phyloP scores from a whole-genome alignment of 2,113 vertebrate genomes.

The Empidonax traillii region DNA sequence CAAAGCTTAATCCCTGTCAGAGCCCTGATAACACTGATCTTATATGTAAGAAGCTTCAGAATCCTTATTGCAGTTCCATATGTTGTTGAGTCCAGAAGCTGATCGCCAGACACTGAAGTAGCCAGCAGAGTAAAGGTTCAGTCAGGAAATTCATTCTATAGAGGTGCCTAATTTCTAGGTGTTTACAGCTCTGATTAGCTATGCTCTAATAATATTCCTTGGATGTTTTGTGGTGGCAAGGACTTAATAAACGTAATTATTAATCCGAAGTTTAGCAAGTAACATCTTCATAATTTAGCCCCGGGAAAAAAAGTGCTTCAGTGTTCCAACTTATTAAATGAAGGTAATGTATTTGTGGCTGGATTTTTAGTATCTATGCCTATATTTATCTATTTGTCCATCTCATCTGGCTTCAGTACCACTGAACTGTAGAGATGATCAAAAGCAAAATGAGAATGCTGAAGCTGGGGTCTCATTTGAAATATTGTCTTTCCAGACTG shows the following conservation, averaged over 20 bases:
- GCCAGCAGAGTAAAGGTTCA: neutral
- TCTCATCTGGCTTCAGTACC: constrained; percentile 9
- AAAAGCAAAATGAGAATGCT: constrained; percentile 7
- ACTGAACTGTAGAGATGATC: neutral
- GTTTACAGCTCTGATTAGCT: neutral
- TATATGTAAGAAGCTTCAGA: neutral
- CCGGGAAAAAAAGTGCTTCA: neutral
- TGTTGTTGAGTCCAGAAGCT: neutral
- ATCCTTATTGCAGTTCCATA: neutral
- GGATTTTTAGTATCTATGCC: neutral
- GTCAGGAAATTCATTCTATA: neutral
- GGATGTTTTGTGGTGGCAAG: neutral
- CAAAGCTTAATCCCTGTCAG: neutral
- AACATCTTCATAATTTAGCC: neutral
- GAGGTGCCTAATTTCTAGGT: neutral
- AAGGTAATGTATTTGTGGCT: neutral
- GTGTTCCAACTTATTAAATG: neutral
- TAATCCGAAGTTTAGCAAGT: neutral
- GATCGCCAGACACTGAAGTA: neutral
- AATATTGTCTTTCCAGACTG: constrained; percentile 35
- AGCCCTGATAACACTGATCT: neutral
- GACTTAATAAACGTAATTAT: neutral
- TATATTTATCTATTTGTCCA: neutral
- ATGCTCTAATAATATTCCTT: neutral
- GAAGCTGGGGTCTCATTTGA: constrained; percentile 10